phyloP scores from a whole-genome alignment of 2,113 vertebrate species.

The Platichthys flesus region DNA sequence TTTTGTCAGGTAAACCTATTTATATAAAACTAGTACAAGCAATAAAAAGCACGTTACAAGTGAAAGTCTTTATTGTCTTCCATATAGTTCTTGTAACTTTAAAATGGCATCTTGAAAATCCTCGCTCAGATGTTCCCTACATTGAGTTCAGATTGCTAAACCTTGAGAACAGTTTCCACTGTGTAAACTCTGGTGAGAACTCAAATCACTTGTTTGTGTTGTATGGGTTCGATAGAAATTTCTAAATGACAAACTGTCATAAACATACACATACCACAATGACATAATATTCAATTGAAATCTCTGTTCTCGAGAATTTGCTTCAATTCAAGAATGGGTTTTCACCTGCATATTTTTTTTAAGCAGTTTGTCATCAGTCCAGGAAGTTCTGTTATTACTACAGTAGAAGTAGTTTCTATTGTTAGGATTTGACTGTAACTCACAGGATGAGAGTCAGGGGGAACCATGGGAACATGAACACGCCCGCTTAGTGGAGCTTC shows the following conservation, averaged over 20 bases:
- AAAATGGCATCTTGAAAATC: no score
- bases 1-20: no score
- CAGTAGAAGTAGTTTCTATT: not conserved
- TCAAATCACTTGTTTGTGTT: not conserved
- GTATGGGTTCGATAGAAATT: not conserved
- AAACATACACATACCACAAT: not conserved
- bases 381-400: conserved; percentile 4
- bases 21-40: no score
- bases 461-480: conserved; percentile 25
- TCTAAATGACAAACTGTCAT: not conserved
- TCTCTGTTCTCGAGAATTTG: not conserved
- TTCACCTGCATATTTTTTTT: not conserved
- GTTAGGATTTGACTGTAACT: conserved; percentile 57
- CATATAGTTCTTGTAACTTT: no score
- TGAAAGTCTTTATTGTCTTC: no score
- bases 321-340: not conserved
- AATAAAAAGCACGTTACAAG: no score
- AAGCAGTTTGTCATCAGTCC: conserved; percentile 23
- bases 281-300: not conserved
- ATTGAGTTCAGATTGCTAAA: no score
- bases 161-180: no score
- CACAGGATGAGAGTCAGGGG: conserved; percentile 49
- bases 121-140: no score
- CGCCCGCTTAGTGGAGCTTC: conserved; percentile 41
- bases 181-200: not conserved